Conservation (phyloP, 2,113 vertebrate genomes). For the Merops nubicus region DNA sequence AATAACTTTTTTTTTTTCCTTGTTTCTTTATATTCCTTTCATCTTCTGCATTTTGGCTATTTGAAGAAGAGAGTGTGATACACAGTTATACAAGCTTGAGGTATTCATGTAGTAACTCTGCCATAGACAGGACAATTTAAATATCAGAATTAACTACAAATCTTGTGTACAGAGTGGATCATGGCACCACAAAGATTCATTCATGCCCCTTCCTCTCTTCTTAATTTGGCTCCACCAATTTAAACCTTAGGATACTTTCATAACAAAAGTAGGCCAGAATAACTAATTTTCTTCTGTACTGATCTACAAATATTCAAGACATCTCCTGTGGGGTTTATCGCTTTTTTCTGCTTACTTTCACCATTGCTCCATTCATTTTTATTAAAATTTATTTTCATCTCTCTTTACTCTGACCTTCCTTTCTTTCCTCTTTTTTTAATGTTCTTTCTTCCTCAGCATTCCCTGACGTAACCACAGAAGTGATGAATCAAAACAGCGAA, state of each 20-base stretch:
- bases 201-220: background rate
- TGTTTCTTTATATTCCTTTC: background rate
- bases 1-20: fast-evolving
- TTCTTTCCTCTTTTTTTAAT: background rate
- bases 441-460: background rate
- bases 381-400: background rate
- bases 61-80: background rate
- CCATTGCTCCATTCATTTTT: background rate
- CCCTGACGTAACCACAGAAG: background rate
- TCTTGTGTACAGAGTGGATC: background rate
- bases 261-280: background rate
- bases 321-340: background rate
- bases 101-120: background rate
- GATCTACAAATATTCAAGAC: background rate
- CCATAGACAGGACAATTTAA: background rate
- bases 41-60: background rate
- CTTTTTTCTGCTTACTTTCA: background rate
- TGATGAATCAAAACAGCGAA: background rate
- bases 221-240: background rate
- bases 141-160: background rate
- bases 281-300: background rate
- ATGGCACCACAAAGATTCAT: background rate
- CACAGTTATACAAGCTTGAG: background rate
- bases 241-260: background rate
- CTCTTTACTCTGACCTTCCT: background rate